phyloP scores from a whole-genome alignment of 2,797 vertebrate genomes.

The Knipowitschia caucasica region DNA sequence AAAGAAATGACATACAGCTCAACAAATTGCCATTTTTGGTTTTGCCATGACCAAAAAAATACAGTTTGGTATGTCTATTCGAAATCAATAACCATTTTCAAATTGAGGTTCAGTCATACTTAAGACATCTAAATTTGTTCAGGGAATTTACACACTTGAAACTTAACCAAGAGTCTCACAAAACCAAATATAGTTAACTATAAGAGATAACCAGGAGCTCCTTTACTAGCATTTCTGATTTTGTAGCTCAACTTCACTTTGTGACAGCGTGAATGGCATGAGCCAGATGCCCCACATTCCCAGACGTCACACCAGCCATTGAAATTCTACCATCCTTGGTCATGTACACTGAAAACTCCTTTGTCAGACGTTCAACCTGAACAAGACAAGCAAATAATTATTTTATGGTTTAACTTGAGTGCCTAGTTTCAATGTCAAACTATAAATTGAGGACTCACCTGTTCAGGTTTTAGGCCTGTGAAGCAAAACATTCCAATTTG shows the following conservation, averaged over 20 bases:
- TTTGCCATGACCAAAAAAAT: too few species aligned
- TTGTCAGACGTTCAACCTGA: slow-evolving; percentile 90
- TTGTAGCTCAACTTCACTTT: slow-evolving; percentile 75
- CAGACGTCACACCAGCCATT: slow-evolving; percentile 88
- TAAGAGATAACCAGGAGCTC: slow-evolving; percentile 35
- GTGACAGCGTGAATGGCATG: slow-evolving; percentile 91
- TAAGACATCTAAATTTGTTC: slow-evolving; percentile 22
- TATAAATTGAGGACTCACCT: slow-evolving; percentile 77
- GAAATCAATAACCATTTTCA: slow-evolving; percentile 29
- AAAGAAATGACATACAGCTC: slow-evolving; percentile 20
- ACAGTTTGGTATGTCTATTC: too few species aligned
- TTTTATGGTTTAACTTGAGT: too few species aligned
- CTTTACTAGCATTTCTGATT: slow-evolving; percentile 44
- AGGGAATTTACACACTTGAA: slow-evolving; percentile 19
- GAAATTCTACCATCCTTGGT: slow-evolving; percentile 98
- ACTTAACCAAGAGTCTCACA: slow-evolving; percentile 40
- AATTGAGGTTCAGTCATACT: slow-evolving; percentile 35
- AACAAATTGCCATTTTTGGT: not conserved
- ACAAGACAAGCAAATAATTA: not conserved
- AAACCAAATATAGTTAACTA: slow-evolving; percentile 40
- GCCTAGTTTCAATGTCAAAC: too few species aligned
- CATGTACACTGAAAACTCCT: slow-evolving; percentile 97
- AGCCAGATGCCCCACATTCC: slow-evolving; percentile 90
- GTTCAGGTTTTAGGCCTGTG: slow-evolving; percentile 93
- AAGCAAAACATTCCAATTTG: slow-evolving; percentile 99